Evolutionary conservation across 2,797 vertebrate genomes (phyloP).

Genomic region (Macrochelys suwanniensis): DNA sequence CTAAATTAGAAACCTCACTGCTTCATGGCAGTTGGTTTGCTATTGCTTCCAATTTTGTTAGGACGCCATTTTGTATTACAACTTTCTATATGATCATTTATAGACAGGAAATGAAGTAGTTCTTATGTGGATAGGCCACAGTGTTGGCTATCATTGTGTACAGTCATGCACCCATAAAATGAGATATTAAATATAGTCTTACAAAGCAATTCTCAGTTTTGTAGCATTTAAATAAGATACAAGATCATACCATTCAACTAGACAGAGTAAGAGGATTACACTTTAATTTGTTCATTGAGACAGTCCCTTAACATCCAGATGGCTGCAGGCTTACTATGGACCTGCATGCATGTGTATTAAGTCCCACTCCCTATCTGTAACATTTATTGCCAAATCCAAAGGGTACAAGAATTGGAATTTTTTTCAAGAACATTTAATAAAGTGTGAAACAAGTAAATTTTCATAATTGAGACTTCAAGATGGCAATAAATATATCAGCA

Average conservation of each 20-base stretch:
- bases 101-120: constrained; percentile 77
- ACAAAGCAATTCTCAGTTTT: constrained; percentile 65
- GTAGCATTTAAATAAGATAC: constrained; percentile 72
- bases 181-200: constrained; percentile 61
- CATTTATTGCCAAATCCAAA: constrained; percentile 72
- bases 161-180: constrained; percentile 71
- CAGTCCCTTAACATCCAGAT: constrained; percentile 73
- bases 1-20: constrained; percentile 89
- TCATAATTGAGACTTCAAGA: constrained; percentile 80
- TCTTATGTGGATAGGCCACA: constrained; percentile 73
- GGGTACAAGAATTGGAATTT: constrained; percentile 72
- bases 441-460: constrained; percentile 72
- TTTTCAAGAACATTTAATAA: constrained; percentile 71
- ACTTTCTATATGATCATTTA: constrained; percentile 77
- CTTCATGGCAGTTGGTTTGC: constrained; percentile 91
- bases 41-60: constrained; percentile 87
- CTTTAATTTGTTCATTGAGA: constrained; percentile 64
- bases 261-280: constrained; percentile 67
- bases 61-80: constrained; percentile 83
- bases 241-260: constrained; percentile 59
- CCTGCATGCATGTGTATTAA: constrained; percentile 82
- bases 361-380: constrained; percentile 72
- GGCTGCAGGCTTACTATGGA: constrained; percentile 81
- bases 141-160: constrained; percentile 70
- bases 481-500: constrained; percentile 79